A percentile compares a stretch with the other conserved stretches of the same genome.
phyloP scores from a whole-genome alignment of 2,113 vertebrate species.

The Thryonomys swinderianus region DNA sequence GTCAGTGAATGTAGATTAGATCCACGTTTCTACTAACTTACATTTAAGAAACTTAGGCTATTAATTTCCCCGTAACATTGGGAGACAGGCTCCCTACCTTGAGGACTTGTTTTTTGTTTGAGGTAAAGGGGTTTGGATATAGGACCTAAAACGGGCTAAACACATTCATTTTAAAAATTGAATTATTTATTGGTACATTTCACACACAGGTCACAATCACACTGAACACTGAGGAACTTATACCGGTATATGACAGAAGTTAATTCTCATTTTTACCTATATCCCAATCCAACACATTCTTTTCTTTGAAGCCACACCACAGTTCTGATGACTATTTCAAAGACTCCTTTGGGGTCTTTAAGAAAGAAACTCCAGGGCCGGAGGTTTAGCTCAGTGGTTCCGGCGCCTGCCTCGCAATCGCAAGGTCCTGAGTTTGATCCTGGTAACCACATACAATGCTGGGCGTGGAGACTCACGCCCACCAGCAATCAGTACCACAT shows the following conservation, averaged over 20 bases:
- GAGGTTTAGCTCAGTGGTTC: too few relatives aligned
- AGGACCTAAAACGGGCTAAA: background rate
- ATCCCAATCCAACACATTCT: too few relatives aligned
- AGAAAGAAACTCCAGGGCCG: background rate
- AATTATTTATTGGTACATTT: too few relatives aligned
- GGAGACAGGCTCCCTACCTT: background rate
- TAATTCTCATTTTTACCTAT: too few relatives aligned
- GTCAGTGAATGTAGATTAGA: background rate
- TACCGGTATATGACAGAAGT: too few relatives aligned
- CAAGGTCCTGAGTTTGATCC: too few relatives aligned
- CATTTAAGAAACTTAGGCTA: background rate
- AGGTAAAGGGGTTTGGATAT: background rate
- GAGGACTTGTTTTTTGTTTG: background rate
- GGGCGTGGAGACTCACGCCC: too few relatives aligned
- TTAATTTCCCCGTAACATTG: background rate
- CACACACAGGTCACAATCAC: too few relatives aligned
- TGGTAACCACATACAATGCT: too few relatives aligned
- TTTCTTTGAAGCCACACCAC: background rate
- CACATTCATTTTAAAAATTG: background rate
- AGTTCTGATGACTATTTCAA: constrained; percentile 24
- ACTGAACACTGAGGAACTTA: too few relatives aligned
- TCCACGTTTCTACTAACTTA: background rate
- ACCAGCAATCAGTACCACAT: too few relatives aligned
- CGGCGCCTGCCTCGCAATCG: too few relatives aligned
- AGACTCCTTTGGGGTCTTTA: background rate